phyloP scores from a whole-genome alignment of 2,797 vertebrate species.

The Dipus sagitta region DNA sequence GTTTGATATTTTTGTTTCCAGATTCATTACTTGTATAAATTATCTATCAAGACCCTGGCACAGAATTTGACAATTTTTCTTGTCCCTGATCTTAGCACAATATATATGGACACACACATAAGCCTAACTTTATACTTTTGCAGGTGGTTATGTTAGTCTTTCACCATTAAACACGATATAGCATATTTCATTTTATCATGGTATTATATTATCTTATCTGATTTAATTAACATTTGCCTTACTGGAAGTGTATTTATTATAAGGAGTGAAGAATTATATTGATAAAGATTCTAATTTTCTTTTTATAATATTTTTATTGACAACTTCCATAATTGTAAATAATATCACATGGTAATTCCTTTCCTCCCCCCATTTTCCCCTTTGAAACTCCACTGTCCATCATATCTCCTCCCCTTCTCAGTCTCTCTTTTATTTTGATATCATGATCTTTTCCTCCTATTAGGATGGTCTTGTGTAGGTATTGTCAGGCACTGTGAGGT shows the following conservation, averaged over 20 bases:
- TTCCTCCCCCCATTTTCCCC: no score
- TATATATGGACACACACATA: no score
- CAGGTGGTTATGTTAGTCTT: background rate
- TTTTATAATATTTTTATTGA: no score
- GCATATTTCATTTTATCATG: background rate
- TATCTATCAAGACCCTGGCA: background rate
- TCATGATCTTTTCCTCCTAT: no score
- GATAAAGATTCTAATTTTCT: background rate
- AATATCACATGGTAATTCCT: no score
- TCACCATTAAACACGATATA: background rate
- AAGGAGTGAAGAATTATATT: background rate
- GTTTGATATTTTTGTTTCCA: background rate
- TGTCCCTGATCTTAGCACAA: background rate
- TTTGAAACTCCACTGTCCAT: no score
- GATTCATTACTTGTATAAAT: background rate
- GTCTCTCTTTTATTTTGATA: no score
- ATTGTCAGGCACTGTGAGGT: no score
- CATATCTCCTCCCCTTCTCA: no score
- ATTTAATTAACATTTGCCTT: constrained; percentile 31
- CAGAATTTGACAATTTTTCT: background rate
- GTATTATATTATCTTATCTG: background rate
- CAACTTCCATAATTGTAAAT: no score
- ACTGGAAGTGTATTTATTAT: background rate
- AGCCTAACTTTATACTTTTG: no score
- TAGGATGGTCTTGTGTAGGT: no score